Percentiles rank a stretch among this genome's conserved stretches.
These are phyloP conservation scores for Pungitius pungitius DNA, from an alignment of 2,113 vertebrate genomes.

Conservation along the genomic window DNA sequence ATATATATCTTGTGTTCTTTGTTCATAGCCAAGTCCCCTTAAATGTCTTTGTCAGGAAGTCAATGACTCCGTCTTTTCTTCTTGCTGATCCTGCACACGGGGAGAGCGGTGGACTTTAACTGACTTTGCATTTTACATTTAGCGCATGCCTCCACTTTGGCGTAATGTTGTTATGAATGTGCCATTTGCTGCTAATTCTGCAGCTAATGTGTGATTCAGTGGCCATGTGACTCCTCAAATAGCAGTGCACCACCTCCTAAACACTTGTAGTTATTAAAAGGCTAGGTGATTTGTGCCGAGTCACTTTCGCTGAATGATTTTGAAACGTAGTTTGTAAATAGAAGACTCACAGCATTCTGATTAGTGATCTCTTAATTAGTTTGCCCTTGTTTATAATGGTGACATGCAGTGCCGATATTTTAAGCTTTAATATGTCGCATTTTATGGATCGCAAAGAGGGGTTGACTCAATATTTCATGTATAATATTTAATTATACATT, in stretches of 20 bases:
- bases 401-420: slow-evolving; percentile 13
- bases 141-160: background rate
- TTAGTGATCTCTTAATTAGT: slow-evolving; percentile 49
- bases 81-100: background rate
- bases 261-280: background rate
- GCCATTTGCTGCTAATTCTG: background rate
- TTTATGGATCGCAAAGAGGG: slow-evolving; percentile 4
- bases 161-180: background rate
- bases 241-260: background rate
- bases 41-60: background rate
- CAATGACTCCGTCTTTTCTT: background rate
- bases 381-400: slow-evolving; percentile 25
- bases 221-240: background rate
- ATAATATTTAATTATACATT: no score
- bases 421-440: slow-evolving; percentile 23
- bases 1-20: no score
- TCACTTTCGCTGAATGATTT: background rate
- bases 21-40: no score
- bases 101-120: background rate
- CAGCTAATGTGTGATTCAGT: background rate
- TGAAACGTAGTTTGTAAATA: no score
- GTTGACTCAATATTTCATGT: background rate
- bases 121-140: background rate
- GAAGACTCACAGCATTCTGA: no score
- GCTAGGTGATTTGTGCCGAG: background rate